Base-by-base conservation (phyloP, 2,113 vertebrate species). In the Sorex araneus region DNA sequence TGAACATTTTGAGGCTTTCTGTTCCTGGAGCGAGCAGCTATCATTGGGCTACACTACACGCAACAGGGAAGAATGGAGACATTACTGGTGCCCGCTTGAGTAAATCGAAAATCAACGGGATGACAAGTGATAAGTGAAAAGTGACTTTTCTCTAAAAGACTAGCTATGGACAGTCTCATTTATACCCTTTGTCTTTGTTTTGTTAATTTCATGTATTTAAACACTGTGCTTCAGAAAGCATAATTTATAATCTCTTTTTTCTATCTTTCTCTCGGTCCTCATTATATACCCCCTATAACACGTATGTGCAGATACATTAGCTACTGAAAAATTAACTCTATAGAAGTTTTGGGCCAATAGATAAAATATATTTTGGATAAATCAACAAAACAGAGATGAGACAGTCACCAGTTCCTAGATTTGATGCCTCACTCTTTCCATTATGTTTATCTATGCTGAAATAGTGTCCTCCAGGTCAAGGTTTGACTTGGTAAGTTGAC, bases 311-410 rank as follows among this genome's bases (percentile, higher is more conserved):
- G 5, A 25, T 25, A 54, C 10, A 50, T 12, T 18, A 77, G 94
- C 43, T 50, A 47, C 30, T 92, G 64, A 74, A n/a, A 87, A 76
- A 79, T 78, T 30, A 92, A 87, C 21, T 82, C 71, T 79, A 13
- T 54, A 28, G 23, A 60, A 70, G 30, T 45, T 64, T 12, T 1
- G 16, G n/a, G 10, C n/a, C n/a, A n/a, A n/a, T n/a, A 6, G 28
- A 43, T 15, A 60, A 6, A 88, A 50, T 50, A 1, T 8, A 36
- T 78, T 88, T 82, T 88, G 4, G 25, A 27, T 12, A 73, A 40
- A 83, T 21, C 30, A 84, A 40, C 66, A 85, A 94, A 80, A 40
- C 32, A 92, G 75, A 81, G 28, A 47, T 43, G 1, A 15, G 5
- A 3, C 36, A 19, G 12, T 16, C 34, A 23, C 32, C 25, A 54